phyloP scores from a whole-genome alignment of 2,113 vertebrate species.

The Tupaia chinensis region DNA sequence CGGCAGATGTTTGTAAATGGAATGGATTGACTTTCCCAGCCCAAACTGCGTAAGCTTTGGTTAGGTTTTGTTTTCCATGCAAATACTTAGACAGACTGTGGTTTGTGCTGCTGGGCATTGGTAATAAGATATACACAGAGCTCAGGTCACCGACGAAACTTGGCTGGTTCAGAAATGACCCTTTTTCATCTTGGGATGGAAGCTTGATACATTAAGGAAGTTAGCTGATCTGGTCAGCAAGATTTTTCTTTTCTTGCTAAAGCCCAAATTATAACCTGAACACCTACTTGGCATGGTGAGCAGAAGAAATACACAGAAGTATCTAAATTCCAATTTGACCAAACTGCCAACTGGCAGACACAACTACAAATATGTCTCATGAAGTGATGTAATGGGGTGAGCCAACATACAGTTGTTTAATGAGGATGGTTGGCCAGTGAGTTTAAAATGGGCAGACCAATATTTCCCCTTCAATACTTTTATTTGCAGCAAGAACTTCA shows the following conservation, averaged over 20 bases:
- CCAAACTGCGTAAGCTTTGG: conserved; percentile 74
- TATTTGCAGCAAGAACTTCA: neutral
- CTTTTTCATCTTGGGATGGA: conserved; percentile 60
- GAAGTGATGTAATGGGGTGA: neutral
- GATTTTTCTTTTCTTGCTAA: conserved; percentile 45
- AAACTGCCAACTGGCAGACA: neutral
- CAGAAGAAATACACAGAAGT: neutral
- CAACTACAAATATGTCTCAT: neutral
- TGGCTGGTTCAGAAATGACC: conserved; percentile 55
- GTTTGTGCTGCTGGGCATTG: conserved; percentile 43
- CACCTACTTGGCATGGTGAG: neutral
- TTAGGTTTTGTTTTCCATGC: conserved; percentile 68
- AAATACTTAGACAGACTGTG: conserved; percentile 70
- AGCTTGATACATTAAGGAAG: conserved; percentile 55
- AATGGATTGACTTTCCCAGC: conserved; percentile 48
- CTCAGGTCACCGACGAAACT: conserved; percentile 57
- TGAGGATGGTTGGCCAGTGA: neutral
- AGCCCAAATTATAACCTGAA: conserved; percentile 28
- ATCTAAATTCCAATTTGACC: conserved; percentile 25
- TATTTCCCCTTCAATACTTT: rapidly evolving
- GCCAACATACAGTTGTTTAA: neutral
- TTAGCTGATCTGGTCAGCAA: conserved; percentile 53
- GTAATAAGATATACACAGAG: conserved; percentile 58
- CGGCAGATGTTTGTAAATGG: conserved; percentile 69
- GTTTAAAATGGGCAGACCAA: neutral